Percentiles rank a stretch among this genome's conserved stretches.
Evolutionary conservation across 2,888 invertebrate genomes (phyloP).

Genomic region (Apamea anceps): DNA sequence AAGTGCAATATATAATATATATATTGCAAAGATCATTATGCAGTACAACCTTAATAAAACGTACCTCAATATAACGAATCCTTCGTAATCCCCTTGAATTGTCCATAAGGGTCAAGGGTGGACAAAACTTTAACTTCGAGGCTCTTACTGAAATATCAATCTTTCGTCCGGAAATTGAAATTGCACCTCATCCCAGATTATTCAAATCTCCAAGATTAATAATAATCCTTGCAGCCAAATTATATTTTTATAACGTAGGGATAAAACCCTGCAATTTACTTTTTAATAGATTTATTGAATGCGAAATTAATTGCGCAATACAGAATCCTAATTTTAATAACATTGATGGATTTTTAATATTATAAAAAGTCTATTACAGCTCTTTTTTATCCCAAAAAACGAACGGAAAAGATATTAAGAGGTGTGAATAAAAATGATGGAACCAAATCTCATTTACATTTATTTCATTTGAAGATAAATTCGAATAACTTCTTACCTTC

Average conservation of each 20-base stretch:
- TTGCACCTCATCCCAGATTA: not conserved
- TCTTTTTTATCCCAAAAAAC: conserved; percentile 39
- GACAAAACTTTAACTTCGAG: not conserved
- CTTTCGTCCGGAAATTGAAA: not conserved
- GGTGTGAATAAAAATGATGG: conserved; percentile 60
- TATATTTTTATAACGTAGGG: not conserved
- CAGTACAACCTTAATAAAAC: too few relatives aligned
- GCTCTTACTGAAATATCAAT: not conserved
- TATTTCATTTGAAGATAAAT: conserved; percentile 61
- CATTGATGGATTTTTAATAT: conserved; percentile 5
- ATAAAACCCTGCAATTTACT: not conserved
- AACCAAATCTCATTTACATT: conserved; percentile 63
- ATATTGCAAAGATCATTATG: too few relatives aligned
- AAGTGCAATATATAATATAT: not conserved
- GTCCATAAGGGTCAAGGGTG: too few relatives aligned
- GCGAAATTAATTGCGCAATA: too few relatives aligned
- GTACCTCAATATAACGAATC: too few relatives aligned
- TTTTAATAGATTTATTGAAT: too few relatives aligned
- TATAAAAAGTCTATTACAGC: conserved; percentile 32
- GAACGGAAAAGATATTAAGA: conserved; percentile 51
- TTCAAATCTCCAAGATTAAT: not conserved
- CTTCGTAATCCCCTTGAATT: too few relatives aligned
- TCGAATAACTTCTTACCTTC: conserved; percentile 45
- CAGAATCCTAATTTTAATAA: conserved; percentile 20
- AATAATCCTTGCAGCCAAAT: not conserved